Evolutionary conservation across 2,797 vertebrate genomes (phyloP).

Genomic region (Falco cherrug): DNA sequence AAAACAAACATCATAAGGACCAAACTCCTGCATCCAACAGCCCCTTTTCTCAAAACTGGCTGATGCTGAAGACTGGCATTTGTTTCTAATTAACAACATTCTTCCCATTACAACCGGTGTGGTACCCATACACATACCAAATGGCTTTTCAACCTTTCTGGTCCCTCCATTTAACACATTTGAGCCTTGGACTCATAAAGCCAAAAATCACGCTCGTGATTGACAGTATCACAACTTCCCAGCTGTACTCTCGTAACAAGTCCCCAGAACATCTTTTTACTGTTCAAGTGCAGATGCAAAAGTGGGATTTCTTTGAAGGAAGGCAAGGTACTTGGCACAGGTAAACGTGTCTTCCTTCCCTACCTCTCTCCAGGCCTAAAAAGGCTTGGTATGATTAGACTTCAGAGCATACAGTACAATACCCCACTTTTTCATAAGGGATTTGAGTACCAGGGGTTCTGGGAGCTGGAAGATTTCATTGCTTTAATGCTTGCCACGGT

Average conservation of each 20-base stretch:
- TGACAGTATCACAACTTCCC: background rate
- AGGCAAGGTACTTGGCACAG: background rate
- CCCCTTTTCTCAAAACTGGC: background rate
- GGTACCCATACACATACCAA: background rate
- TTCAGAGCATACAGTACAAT: background rate
- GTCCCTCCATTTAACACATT: background rate
- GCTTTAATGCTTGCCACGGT: background rate
- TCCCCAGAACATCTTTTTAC: background rate
- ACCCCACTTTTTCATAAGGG: background rate
- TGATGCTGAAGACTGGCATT: background rate
- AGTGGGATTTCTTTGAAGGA: background rate
- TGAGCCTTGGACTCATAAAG: background rate
- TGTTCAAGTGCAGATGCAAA: background rate
- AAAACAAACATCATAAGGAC: background rate
- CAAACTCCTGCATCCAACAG: background rate
- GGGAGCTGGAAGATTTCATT: background rate
- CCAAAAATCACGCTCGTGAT: background rate
- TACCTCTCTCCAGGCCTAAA: background rate
- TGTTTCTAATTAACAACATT: conserved; percentile 9
- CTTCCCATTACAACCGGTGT: background rate
- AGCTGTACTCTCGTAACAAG: background rate
- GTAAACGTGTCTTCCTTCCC: background rate
- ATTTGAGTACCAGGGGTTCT: background rate
- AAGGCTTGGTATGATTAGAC: background rate
- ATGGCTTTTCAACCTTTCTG: background rate